Evolutionary conservation across 2,113 vertebrate species (phyloP).

Genomic region (Butastur rufipennis): DNA sequence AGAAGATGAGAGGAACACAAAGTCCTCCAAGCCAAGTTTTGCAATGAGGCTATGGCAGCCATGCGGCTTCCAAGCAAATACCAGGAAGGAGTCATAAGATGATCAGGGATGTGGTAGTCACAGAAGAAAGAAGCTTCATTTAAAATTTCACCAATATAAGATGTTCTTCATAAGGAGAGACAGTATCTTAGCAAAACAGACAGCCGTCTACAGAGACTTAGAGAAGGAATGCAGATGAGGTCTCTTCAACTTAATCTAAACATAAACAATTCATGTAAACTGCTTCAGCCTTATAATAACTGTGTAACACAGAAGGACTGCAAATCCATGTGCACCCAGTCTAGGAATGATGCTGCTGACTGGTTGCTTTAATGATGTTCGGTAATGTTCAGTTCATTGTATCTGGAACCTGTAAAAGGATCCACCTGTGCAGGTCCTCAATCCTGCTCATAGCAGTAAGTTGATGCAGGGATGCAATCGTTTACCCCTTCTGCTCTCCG

Average conservation of each 20-base stretch:
- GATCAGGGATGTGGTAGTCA: background rate
- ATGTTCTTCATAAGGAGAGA: background rate
- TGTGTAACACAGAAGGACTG: background rate
- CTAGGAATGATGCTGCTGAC: background rate
- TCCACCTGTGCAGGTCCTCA: background rate
- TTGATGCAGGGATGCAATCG: background rate
- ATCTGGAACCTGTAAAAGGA: background rate
- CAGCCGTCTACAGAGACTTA: background rate
- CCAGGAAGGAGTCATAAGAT: background rate
- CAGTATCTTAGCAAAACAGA: background rate
- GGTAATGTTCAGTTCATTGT: background rate
- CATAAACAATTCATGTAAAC: background rate
- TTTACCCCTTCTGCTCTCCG: background rate
- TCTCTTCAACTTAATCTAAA: background rate
- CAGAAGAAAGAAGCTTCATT: background rate
- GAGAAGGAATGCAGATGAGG: background rate
- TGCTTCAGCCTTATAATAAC: background rate
- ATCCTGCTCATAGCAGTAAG: background rate
- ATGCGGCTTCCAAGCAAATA: background rate
- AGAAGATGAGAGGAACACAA: background rate
- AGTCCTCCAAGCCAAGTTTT: background rate
- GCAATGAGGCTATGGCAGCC: background rate
- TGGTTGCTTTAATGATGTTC: background rate
- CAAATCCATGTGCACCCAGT: background rate
- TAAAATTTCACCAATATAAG: background rate